phyloP scores from a whole-genome alignment of 2,797 vertebrate genomes.

The Pangasius krempfi region DNA sequence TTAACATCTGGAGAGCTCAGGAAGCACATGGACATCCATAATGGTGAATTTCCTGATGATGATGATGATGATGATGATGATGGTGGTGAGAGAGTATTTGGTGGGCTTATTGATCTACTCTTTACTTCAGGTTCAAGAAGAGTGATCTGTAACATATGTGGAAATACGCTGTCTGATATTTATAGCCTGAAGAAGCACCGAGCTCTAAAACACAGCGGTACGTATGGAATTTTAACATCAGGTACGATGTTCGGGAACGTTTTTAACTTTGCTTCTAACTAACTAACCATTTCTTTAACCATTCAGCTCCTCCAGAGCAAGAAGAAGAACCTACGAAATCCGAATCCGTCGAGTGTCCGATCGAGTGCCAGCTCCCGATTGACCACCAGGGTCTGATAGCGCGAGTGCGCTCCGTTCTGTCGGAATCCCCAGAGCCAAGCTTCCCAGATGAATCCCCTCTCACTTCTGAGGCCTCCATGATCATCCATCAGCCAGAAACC shows the following conservation, averaged over 20 bases:
- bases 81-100: neutral
- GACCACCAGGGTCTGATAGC: slow-evolving; percentile 66
- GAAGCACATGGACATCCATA: slow-evolving; percentile 94
- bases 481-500: slow-evolving; percentile 41
- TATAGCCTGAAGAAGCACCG: slow-evolving; percentile 98
- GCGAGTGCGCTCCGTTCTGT: slow-evolving; percentile 49
- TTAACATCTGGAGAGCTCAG: slow-evolving; percentile 94
- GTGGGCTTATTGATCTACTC: neutral
- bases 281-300: neutral
- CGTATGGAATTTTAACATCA: slow-evolving; percentile 57
- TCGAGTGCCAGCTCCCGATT: slow-evolving; percentile 61
- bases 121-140: slow-evolving; percentile 85
- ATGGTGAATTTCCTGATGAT: slow-evolving; percentile 74
- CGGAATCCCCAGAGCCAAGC: slow-evolving; percentile 45
- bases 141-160: slow-evolving; percentile 94
- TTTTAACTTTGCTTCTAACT: neutral
- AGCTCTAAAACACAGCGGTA: slow-evolving; percentile 89
- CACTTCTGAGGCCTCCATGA: slow-evolving; percentile 43
- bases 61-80: neutral
- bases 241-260: neutral
- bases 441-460: slow-evolving; percentile 45
- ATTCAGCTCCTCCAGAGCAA: slow-evolving; percentile 44
- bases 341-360: slow-evolving; percentile 45
- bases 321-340: slow-evolving; percentile 27
- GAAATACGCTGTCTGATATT: slow-evolving; percentile 91